Base-by-base conservation (phyloP, 2,888 invertebrate species). In the Ctenicera cuprea region DNA sequence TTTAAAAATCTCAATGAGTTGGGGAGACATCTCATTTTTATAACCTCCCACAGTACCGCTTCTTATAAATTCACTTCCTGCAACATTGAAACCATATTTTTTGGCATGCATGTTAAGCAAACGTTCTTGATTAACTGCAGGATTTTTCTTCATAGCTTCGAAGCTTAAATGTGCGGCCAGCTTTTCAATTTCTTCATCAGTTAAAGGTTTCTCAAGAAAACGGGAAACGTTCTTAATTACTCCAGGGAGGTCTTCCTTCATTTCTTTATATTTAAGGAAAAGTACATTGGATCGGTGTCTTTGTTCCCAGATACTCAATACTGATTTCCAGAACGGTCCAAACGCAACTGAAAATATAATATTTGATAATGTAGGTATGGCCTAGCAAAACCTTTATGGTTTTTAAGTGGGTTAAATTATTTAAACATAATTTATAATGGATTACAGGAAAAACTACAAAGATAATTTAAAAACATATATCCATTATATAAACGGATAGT, bases 141-240 rank as follows among this genome's bases (percentile, higher is more conserved):
- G 83, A 81, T 90, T 90, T 11, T 84, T 81, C 78, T 87, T 88
- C 90, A 90, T 90, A 52, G 81, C 85, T 20, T 85, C 83, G 80
- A 90, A 90, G 70, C 87, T 87, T 73, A 89, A 87, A 81, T 89
- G 88, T 3, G 86, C 76, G 4, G 82, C 81, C 14, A 90, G 84
- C 0, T 76, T 76, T 8, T 82, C 77, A 22, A 88, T 80, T 71
- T 88, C 82, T 3, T 86, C 83, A 2, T 84, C 82, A 0, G 81
- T 80, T 20, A 86, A 82, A 20, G 59, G 12, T 64, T 77, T 77
- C 3, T 41, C 71, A 4, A 77, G 43, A 33, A 76, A 77, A 38
- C 20, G 22, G 7, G 76, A 59, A 1, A 76, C 74, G 26, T 67
- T 59, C 33, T 43, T 54, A 30, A 77, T 77, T 0, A 73, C 61